Evolutionary conservation across 2,888 invertebrate genomes (phyloP).

Genomic region (Tachina grossa): DNA sequence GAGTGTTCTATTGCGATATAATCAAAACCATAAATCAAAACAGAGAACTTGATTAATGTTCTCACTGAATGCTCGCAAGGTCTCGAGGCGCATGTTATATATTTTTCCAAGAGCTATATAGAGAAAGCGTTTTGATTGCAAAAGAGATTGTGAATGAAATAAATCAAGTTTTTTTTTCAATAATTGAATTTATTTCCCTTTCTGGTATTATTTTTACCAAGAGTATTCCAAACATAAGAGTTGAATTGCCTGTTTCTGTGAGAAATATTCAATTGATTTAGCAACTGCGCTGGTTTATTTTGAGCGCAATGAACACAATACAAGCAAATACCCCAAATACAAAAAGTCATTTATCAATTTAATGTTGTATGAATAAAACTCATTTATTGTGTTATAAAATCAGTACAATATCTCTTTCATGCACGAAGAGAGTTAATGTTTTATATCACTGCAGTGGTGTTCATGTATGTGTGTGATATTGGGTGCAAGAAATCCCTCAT

Average conservation of each 20-base stretch:
- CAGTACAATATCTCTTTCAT: slow-evolving; percentile 51
- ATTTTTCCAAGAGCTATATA: neutral
- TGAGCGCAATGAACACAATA: neutral
- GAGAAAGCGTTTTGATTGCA: neutral
- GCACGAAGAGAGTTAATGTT: slow-evolving; percentile 60
- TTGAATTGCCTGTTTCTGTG: neutral
- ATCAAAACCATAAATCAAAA: slow-evolving; percentile 66
- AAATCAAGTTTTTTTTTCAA: neutral
- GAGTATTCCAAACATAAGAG: slow-evolving; percentile 18
- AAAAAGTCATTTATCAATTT: slow-evolving; percentile 65
- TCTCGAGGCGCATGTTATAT: slow-evolving; percentile 50
- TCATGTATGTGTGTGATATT: slow-evolving; percentile 12
- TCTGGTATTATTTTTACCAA: neutral
- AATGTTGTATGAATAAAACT: slow-evolving; percentile 62
- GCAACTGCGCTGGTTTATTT: slow-evolving; percentile 31
- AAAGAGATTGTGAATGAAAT: neutral
- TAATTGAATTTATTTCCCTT: neutral
- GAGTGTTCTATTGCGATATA: neutral
- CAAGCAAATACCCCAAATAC: slow-evolving; percentile 9
- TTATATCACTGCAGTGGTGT: slow-evolving; percentile 11
- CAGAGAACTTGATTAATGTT: slow-evolving; percentile 53
- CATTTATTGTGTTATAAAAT: slow-evolving; percentile 51
- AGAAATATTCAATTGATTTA: neutral
- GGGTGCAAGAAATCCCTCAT: slow-evolving; percentile 54
- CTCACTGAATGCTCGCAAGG: neutral